Evolutionary conservation across 2,888 invertebrate species (phyloP).

Genomic region (Drosophila aldrichi): DNA sequence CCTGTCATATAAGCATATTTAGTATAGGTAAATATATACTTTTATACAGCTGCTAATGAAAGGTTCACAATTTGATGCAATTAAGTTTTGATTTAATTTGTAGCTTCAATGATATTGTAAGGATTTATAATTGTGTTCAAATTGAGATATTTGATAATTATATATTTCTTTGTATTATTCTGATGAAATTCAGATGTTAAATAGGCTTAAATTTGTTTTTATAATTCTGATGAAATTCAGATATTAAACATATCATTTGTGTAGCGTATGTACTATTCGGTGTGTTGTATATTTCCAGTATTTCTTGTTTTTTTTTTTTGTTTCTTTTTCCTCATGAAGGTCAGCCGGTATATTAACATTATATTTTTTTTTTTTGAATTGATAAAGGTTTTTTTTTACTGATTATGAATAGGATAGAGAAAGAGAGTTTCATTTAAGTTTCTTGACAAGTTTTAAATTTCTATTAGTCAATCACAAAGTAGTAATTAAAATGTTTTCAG

Average conservation of each 20-base stretch:
- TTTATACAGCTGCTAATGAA: background rate
- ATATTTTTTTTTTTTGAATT: conserved; percentile 13
- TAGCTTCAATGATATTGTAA: background rate
- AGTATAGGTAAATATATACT: no score
- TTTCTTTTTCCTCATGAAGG: conserved; percentile 49
- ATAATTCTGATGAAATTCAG: background rate
- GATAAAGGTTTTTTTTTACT: background rate
- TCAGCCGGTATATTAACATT: conserved; percentile 50
- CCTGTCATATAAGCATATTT: no score
- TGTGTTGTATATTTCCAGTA: conserved; percentile 6
- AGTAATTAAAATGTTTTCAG: background rate
- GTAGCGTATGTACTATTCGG: conserved; percentile 24
- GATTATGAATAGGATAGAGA: background rate
- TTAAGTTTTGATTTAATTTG: background rate
- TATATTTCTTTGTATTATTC: background rate
- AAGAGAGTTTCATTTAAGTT: background rate
- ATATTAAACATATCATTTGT: background rate
- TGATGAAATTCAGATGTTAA: background rate
- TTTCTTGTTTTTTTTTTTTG: conserved; percentile 52
- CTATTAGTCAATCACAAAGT: background rate
- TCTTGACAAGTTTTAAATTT: background rate
- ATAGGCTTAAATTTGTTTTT: background rate
- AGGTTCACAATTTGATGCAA: background rate
- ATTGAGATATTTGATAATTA: background rate
- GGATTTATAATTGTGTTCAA: background rate